phyloP scores from a whole-genome alignment of 2,113 vertebrate species.

The Toxotes chatareus region DNA sequence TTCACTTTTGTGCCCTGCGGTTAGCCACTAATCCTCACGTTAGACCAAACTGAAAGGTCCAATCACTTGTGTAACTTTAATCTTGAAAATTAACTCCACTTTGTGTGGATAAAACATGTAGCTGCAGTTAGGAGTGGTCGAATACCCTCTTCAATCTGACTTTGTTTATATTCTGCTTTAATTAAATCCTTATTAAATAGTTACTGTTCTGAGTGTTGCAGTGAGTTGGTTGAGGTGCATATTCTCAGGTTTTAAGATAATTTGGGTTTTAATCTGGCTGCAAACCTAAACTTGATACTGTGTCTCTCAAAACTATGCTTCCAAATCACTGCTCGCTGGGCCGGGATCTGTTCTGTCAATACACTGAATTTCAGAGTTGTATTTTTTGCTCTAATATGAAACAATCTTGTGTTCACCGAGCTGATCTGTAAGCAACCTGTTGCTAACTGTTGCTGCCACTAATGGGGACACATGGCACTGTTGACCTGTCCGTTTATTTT shows the following conservation, averaged over 20 bases:
- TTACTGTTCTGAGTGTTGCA: not conserved
- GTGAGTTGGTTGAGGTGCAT: not conserved
- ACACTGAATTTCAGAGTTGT: slow-evolving; percentile 1
- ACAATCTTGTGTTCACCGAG: slow-evolving; percentile 42
- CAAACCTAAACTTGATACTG: not conserved
- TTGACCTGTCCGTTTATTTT: slow-evolving; percentile 76
- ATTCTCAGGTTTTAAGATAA: not conserved
- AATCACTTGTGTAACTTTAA: not conserved
- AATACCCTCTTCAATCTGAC: not conserved
- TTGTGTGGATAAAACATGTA: slow-evolving; percentile 5
- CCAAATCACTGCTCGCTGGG: not conserved
- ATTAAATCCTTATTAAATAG: not conserved
- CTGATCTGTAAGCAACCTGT: slow-evolving; percentile 27
- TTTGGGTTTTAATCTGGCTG: not conserved
- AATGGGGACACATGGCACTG: slow-evolving; percentile 55
- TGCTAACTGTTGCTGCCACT: too few species aligned
- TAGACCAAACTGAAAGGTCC: not conserved
- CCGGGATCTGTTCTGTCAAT: not conserved
- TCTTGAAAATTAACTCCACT: not conserved
- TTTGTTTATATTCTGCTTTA: not conserved
- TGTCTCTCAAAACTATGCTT: not conserved
- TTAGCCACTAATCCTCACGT: slow-evolving; percentile 17
- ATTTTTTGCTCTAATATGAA: not conserved
- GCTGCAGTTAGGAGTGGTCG: not conserved
- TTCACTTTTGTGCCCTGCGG: slow-evolving; percentile 7